phyloP scores from a whole-genome alignment of 2,113 vertebrate genomes.

The Tragelaphus imberbis region DNA sequence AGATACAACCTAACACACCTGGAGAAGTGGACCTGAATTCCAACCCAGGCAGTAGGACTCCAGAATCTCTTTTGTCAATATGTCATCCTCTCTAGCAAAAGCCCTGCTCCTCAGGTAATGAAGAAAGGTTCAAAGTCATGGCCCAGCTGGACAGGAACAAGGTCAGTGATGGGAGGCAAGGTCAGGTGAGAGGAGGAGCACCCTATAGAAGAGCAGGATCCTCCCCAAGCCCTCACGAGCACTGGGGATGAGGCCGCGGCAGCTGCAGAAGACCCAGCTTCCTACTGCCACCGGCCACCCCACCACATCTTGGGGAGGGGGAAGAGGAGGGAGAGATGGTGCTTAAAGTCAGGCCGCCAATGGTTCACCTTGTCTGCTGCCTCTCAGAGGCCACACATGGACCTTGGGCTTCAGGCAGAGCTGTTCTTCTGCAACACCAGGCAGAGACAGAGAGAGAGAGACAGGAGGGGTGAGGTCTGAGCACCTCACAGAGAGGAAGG shows the following conservation, averaged over 20 bases:
- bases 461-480: not conserved
- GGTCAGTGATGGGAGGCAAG: not conserved
- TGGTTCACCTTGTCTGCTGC: not conserved
- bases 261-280: not conserved
- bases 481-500: not conserved
- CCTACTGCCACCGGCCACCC: not conserved
- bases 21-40: not conserved
- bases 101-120: not conserved
- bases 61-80: not conserved
- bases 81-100: not conserved
- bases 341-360: not conserved
- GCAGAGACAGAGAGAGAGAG: not conserved
- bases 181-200: not conserved
- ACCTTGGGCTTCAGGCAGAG: not conserved
- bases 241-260: not conserved
- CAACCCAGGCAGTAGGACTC: not conserved
- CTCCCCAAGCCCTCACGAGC: rapidly evolving
- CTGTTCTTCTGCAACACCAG: not conserved
- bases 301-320: not conserved
- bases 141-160: not conserved
- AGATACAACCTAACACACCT: not conserved
- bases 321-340: no score
- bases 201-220: no score
- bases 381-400: not conserved
- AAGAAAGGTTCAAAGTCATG: not conserved